A percentile compares a stretch with the other conserved stretches of the same genome.
Evolutionary conservation across 2,113 vertebrate genomes (phyloP).

Genomic region (Chaetops frenatus): DNA sequence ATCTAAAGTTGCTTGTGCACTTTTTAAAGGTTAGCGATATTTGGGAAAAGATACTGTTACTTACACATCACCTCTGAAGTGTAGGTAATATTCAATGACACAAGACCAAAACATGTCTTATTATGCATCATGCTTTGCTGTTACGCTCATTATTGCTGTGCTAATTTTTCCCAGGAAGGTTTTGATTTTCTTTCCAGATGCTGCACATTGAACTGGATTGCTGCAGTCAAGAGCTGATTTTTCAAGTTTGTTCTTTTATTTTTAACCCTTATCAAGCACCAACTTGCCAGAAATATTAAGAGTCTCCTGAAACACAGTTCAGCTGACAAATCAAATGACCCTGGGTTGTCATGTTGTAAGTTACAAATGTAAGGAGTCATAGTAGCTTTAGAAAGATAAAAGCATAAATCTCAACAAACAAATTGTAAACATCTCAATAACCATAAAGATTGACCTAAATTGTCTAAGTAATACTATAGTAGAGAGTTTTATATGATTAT

Average conservation of each 20-base stretch:
- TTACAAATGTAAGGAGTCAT: not conserved
- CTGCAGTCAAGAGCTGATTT: not conserved
- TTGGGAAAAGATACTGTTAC: not conserved
- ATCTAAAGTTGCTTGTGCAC: not conserved
- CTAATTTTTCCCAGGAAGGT: slow-evolving; percentile 25
- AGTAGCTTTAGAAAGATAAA: not conserved
- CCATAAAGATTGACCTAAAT: not conserved
- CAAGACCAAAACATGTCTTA: slow-evolving; percentile 6
- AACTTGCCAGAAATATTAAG: not conserved
- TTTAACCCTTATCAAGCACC: not conserved
- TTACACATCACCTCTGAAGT: not conserved
- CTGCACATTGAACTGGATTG: not conserved
- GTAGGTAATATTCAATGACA: slow-evolving; percentile 28
- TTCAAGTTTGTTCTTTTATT: not conserved
- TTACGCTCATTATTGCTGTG: not conserved
- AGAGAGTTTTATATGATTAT: not conserved
- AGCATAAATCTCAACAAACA: not conserved
- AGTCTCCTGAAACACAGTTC: not conserved
- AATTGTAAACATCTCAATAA: not conserved
- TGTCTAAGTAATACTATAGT: not conserved
- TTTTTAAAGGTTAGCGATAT: slow-evolving; percentile 23
- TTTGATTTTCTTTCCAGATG: slow-evolving; percentile 47
- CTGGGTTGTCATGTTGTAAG: not conserved
- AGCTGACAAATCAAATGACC: not conserved
- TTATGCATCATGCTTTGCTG: slow-evolving; percentile 1